phyloP scores from a whole-genome alignment of 2,888 invertebrate genomes.

The Lasioglossum malachurum region DNA sequence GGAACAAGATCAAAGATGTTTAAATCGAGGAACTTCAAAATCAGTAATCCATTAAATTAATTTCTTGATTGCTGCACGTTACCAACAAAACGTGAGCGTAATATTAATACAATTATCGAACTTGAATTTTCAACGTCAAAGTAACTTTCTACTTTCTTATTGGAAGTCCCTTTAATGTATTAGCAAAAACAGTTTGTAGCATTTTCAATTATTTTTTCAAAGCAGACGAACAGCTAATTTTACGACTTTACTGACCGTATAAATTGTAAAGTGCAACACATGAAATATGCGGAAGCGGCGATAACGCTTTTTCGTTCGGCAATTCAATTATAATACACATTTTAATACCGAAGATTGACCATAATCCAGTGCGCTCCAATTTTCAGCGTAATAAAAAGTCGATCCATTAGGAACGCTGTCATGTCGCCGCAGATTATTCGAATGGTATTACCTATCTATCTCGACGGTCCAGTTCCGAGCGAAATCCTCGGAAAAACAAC shows the following conservation, averaged over 20 bases:
- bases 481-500: conserved; percentile 18
- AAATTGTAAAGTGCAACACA: background rate
- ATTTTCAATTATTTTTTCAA: background rate
- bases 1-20: background rate
- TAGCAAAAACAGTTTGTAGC: background rate
- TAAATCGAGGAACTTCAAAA: background rate
- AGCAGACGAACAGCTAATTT: background rate
- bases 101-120: background rate
- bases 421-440: conserved; percentile 1
- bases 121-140: background rate
- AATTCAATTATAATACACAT: background rate
- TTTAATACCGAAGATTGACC: background rate
- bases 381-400: conserved; percentile 3
- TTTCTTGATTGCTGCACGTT: background rate
- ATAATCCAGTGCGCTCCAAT: background rate
- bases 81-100: background rate
- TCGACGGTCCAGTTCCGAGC: background rate
- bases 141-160: background rate
- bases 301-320: background rate
- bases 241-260: background rate
- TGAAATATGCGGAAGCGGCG: background rate
- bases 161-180: background rate
- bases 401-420: background rate
- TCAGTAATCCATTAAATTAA: background rate
- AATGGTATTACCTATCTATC: background rate